These are phyloP conservation scores for Sminthurinus signatus DNA, from an alignment of 1,140 invertebrate species.

Conservation along the genomic window DNA sequence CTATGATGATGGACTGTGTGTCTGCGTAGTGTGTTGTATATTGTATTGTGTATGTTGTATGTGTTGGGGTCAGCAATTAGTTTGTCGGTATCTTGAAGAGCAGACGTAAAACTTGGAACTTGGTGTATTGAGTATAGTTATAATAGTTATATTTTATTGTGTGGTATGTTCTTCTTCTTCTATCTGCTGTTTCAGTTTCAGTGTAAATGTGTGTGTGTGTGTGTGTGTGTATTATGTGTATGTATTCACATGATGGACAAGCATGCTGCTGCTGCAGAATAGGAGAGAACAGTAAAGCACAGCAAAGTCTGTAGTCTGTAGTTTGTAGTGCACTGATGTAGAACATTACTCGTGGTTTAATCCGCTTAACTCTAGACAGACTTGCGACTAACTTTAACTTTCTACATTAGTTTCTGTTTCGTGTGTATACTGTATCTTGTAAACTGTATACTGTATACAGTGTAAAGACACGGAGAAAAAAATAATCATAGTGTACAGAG, in stretches of 20 bases:
- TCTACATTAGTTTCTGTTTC: constrained; percentile 4
- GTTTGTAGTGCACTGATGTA: too few species aligned
- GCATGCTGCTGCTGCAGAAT: background rate
- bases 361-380: constrained; percentile 28
- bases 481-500: background rate
- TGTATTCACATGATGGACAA: too few species aligned
- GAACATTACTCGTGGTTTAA: constrained; percentile 41
- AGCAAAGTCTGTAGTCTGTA: too few species aligned
- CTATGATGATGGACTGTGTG: too few species aligned
- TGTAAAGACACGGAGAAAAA: background rate
- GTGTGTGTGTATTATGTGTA: background rate
- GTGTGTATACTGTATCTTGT: background rate
- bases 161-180: background rate
- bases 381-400: background rate
- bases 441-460: background rate
- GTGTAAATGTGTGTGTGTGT: background rate
- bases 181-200: background rate
- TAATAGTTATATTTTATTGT: background rate
- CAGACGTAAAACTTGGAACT: constrained; percentile 17
- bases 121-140: too few species aligned
- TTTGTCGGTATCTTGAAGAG: constrained; percentile 25
- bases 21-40: too few species aligned
- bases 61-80: constrained; percentile 31
- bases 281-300: too few species aligned
- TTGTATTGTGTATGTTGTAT: too few species aligned